Conservation (phyloP, 2,888 invertebrate species). For the Lysandra bellargus region DNA sequence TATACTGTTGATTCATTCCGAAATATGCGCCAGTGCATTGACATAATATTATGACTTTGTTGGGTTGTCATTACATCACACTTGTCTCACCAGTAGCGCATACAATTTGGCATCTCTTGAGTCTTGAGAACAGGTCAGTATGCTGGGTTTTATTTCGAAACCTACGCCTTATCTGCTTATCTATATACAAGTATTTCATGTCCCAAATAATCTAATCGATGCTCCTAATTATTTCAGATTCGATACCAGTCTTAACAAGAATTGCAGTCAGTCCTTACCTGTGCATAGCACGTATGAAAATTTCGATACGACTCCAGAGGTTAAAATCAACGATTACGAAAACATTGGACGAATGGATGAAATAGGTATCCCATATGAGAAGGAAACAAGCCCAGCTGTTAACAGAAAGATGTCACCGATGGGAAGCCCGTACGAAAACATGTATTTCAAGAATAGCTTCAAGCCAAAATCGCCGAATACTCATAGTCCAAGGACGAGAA, state of each 20-base stretch:
- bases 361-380: constrained; percentile 70
- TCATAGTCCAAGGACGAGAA: constrained; percentile 81
- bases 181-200: neutral
- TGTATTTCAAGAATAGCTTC: constrained; percentile 68
- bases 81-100: too few relatives aligned
- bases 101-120: too few relatives aligned
- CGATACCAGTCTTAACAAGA: constrained; percentile 70
- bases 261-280: constrained; percentile 60
- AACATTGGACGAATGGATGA: constrained; percentile 72
- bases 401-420: constrained; percentile 64
- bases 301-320: constrained; percentile 69
- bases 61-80: too few relatives aligned
- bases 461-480: constrained; percentile 74
- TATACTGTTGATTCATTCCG: too few relatives aligned
- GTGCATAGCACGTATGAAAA: constrained; percentile 79
- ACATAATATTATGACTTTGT: too few relatives aligned
- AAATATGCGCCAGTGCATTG: too few relatives aligned
- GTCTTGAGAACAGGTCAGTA: too few relatives aligned
- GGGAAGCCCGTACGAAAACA: constrained; percentile 83
- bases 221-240: constrained; percentile 55
- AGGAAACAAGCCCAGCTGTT: constrained; percentile 70
- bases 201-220: constrained; percentile 17
- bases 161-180: too few relatives aligned
- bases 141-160: too few relatives aligned
- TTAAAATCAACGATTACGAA: constrained; percentile 61